Evolutionary conservation across 1,140 invertebrate species (phyloP).

Genomic region (Tachypleus tridentatus): DNA sequence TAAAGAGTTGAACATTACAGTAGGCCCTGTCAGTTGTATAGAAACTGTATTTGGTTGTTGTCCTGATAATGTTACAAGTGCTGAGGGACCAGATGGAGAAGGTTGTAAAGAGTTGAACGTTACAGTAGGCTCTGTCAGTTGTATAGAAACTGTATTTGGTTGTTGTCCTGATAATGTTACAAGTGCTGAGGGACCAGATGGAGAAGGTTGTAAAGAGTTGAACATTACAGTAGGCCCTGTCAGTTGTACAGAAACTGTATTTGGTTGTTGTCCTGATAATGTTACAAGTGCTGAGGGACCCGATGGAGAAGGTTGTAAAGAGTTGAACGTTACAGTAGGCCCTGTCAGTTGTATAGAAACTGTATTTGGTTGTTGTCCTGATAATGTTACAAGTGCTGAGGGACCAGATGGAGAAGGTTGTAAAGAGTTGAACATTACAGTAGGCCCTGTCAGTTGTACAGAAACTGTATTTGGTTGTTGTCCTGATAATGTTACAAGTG

Average conservation of each 20-base stretch:
- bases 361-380: slow-evolving; percentile 68
- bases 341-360: slow-evolving; percentile 49
- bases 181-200: slow-evolving; percentile 55
- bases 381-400: slow-evolving; percentile 45
- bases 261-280: slow-evolving; percentile 77
- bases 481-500: slow-evolving; percentile 52
- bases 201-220: slow-evolving; percentile 57
- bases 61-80: slow-evolving; percentile 31
- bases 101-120: slow-evolving; percentile 58
- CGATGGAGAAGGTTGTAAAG: slow-evolving; percentile 55
- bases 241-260: slow-evolving; percentile 49
- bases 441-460: slow-evolving; percentile 65
- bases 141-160: slow-evolving; percentile 48
- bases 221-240: slow-evolving; percentile 26
- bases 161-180: slow-evolving; percentile 83
- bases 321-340: slow-evolving; percentile 17
- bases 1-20: slow-evolving; percentile 41
- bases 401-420: slow-evolving; percentile 38
- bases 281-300: slow-evolving; percentile 46
- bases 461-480: slow-evolving; percentile 55
- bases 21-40: slow-evolving; percentile 41
- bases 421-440: slow-evolving; percentile 52
- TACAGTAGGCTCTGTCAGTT: slow-evolving; percentile 28
- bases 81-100: slow-evolving; percentile 67
- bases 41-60: slow-evolving; percentile 47